Base-by-base conservation (phyloP, 2,888 invertebrate genomes). In the Tryphoninae sp. region DNA sequence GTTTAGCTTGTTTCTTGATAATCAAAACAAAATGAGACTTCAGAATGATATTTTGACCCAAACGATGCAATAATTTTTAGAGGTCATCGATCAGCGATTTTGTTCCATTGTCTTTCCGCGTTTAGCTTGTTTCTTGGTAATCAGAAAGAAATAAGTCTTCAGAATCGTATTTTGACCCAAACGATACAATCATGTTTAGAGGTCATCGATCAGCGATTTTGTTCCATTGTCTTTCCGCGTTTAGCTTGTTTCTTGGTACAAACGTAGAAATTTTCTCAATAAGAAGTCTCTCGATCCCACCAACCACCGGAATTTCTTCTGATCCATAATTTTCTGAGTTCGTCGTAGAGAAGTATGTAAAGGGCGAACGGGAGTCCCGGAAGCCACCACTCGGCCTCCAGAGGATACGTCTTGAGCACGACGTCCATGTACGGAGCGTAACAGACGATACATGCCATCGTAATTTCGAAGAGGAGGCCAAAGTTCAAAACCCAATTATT, bases 201-300 rank as follows among this genome's bases (percentile, higher is more conserved):
- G 33, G 6, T 33, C 4, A 6, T 33, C 33, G 33, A 33, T 33
- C 33, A 33, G 0, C 7, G 33, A 33, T 33, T 33, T 33, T 33
- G 33, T 1, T 33, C 33, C 1, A 19, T 33, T 33, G 4, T 7
- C 6, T 6, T 33, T 33, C 6, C 33, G 7, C 0, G 33, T 33
- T 7, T 7, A 6, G 4, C 3, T 33, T 33, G 33, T 1, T 33
- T 33, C 6, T 6, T 33, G 33, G 33, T 33, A 45, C 11, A 1
- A 45, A 13, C 9, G 13, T 13, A 45, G 13, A 45, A 13, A 45
- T 26, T 26, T 51, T 11, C 65, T 92, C 89, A 95, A 88, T 96
- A 97, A 89, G 96, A 96, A 62, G 96, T 96, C 91, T 97, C 96
- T 82, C 93, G 89, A 89, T 96, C 96, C 33, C 96, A 92, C 95